phyloP scores from a whole-genome alignment of 2,797 vertebrate species.

The Cyclura pinguis region DNA sequence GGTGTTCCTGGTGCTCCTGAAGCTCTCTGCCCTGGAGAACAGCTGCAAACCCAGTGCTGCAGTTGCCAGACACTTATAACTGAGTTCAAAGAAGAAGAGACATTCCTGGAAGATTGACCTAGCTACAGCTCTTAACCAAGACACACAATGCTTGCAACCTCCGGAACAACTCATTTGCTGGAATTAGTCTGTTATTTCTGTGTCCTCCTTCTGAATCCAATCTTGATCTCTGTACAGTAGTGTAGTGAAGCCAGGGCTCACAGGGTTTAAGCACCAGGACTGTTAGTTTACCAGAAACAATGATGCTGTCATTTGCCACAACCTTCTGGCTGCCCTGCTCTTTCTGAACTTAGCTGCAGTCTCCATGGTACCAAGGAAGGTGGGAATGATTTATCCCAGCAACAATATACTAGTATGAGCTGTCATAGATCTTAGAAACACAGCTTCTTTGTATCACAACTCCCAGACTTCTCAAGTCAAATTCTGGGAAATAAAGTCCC shows the following conservation, averaged over 20 bases:
- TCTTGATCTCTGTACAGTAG: neutral
- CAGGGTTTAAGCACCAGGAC: neutral
- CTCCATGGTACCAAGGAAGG: neutral
- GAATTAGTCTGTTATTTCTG: neutral
- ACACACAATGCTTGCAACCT: neutral
- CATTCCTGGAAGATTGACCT: conserved; percentile 15
- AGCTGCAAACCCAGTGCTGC: neutral
- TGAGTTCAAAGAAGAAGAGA: conserved; percentile 22
- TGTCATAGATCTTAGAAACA: neutral
- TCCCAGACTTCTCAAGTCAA: neutral
- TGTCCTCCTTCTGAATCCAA: neutral
- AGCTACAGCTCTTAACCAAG: neutral
- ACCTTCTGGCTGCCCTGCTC: neutral
- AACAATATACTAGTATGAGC: neutral
- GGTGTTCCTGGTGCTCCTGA: neutral
- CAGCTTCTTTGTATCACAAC: neutral
- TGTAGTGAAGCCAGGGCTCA: neutral
- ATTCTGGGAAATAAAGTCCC: no score
- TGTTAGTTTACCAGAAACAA: neutral
- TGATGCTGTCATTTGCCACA: neutral
- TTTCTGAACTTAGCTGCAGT: neutral
- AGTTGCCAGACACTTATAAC: conserved; percentile 4
- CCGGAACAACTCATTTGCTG: neutral
- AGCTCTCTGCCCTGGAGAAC: neutral
- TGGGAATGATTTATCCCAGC: neutral